These are phyloP conservation scores for Alligator mississippiensis DNA, from an alignment of 2,113 vertebrate genomes.

Conservation along the genomic window DNA sequence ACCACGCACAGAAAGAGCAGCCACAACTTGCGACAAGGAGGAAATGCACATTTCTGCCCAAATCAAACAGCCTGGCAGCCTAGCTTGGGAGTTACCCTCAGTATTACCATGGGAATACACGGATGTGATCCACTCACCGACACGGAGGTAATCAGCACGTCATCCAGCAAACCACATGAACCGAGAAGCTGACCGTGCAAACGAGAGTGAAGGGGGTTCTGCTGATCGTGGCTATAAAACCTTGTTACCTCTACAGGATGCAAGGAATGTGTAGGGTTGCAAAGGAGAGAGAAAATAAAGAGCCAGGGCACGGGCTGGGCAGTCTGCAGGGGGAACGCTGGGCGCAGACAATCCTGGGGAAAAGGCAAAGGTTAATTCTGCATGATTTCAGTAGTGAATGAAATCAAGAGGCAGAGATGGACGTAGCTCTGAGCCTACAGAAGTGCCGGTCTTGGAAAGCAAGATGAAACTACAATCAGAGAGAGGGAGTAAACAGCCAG, in stretches of 20 bases:
- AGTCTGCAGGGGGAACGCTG: not conserved
- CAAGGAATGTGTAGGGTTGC: not conserved
- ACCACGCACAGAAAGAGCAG: not conserved
- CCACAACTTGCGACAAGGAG: not conserved
- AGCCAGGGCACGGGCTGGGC: not conserved
- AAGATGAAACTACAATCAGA: not conserved
- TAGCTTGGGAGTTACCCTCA: not conserved
- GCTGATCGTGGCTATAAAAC: not conserved
- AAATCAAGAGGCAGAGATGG: not conserved
- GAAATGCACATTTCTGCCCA: not conserved
- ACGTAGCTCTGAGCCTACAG: not conserved
- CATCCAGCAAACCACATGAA: not conserved
- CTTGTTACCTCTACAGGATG: not conserved
- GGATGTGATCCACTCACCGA: fast-evolving
- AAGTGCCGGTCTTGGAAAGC: not conserved
- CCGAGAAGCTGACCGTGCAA: fast-evolving
- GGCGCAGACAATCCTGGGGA: not conserved
- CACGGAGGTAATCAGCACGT: fast-evolving
- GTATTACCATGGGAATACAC: not conserved
- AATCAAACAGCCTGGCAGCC: not conserved
- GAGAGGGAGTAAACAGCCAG: not conserved
- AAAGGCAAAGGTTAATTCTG: fast-evolving
- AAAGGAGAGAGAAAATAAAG: fast-evolving
- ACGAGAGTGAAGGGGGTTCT: not conserved
- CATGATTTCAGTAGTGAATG: fast-evolving